Base-by-base conservation (phyloP, 2,113 vertebrate genomes). In the Phalacrocorax pelagicus region DNA sequence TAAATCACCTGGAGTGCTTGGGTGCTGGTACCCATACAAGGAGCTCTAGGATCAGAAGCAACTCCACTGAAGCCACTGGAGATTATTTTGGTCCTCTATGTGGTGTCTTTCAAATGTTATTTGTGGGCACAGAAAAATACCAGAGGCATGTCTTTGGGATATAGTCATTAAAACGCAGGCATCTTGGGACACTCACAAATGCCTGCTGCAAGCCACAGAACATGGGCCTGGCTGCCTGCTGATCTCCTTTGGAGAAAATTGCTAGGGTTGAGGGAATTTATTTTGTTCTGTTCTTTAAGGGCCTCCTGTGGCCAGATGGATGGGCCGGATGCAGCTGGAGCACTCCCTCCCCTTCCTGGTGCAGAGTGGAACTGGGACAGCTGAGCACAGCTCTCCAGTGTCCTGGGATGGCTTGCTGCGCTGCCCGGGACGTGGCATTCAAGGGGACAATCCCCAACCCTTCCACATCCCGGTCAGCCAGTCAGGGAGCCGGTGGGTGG, bases 181-280 rank as follows among this genome's bases (percentile, higher is more conserved):
- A 65, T 93, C 66, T 65, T 19, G 51, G 72, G 65, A 34, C 30
- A 16, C 42, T 88, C 62, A 11, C 59, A 20, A 71, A 49, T 90
- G 95, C 88, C 89, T 49, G 4, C 59, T 90, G 67, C 84, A 82
- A 95, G 90, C 95, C 96, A 95, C 92, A 93, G 92, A 94, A 80
- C 82, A 74, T 0, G 67, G 52, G 51, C 67, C 80, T 71, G 93
- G 93, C 88, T 3, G 69, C 89, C 72, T 90, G 85, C 94, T 69
- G 83, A 47, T 85, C 89, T 81, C 69, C 77, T 81, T 15, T 52
- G 40, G 69, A 49, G 91, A 90, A 96, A 80, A 95, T 88, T 92
- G 81, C 65, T 69, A 10, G 85, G 78, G 72, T 54, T 77, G 90
- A 85, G 84, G 77, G 91, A 65, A 81, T 91, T 94, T 59, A 77